Evolutionary conservation across 1,140 invertebrate genomes (phyloP).

Genomic region (Cylas formicarius): DNA sequence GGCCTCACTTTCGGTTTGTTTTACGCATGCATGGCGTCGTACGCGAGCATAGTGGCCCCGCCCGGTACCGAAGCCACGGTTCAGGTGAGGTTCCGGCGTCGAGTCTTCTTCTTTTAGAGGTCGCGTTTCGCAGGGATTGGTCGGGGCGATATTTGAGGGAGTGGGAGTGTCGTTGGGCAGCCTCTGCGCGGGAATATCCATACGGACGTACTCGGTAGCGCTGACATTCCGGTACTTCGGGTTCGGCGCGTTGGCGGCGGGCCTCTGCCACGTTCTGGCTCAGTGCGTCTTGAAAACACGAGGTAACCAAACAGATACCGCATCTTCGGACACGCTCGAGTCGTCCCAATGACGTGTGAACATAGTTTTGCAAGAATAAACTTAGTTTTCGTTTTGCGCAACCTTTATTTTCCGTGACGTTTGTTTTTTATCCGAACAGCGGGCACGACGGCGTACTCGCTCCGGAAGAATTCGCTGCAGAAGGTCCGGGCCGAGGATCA

Average conservation of each 20-base stretch:
- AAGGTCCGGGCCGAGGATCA: conserved; percentile 33
- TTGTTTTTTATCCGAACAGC: conserved; percentile 5
- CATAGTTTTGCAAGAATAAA: conserved; percentile 1
- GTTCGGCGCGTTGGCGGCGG: conserved; percentile 54
- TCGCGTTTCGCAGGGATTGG: conserved; percentile 56
- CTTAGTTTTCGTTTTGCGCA: neutral
- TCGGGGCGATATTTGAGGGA: conserved; percentile 81
- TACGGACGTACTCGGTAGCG: conserved; percentile 53
- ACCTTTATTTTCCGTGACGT: neutral
- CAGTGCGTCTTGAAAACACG: conserved; percentile 37
- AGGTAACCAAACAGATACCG: conserved; percentile 18
- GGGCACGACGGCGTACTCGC: neutral
- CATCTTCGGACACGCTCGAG: neutral
- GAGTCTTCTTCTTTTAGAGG: neutral
- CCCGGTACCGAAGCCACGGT: conserved; percentile 79
- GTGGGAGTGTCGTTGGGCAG: conserved; percentile 72
- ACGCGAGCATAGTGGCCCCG: conserved; percentile 79
- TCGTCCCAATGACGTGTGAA: neutral
- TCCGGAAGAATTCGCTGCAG: conserved; percentile 15
- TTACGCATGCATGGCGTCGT: conserved; percentile 83
- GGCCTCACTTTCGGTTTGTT: conserved; percentile 83
- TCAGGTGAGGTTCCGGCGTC: conserved; percentile 46
- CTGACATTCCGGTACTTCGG: conserved; percentile 66
- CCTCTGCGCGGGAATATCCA: conserved; percentile 62
- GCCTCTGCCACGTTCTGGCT: conserved; percentile 53